Evolutionary conservation across 2,888 invertebrate genomes (phyloP).

Genomic region (Pseudococcus viburni): DNA sequence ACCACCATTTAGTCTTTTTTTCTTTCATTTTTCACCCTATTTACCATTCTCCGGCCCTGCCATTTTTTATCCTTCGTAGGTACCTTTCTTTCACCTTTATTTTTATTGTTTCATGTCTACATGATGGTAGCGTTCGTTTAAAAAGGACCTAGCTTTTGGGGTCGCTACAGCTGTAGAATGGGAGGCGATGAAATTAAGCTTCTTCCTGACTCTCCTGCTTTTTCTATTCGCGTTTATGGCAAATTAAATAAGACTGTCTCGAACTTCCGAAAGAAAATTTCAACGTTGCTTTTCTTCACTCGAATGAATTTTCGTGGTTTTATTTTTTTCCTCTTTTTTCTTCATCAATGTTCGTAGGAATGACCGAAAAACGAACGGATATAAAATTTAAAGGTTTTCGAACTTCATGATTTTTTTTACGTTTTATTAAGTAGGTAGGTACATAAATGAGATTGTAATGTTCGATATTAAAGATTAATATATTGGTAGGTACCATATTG

Average conservation of each 20-base stretch:
- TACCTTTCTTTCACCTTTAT: slow-evolving; percentile 19
- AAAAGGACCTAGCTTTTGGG: background rate
- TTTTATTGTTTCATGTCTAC: slow-evolving; percentile 39
- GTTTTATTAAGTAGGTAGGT: background rate
- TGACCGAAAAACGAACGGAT: slow-evolving; percentile 30
- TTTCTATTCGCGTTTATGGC: slow-evolving; percentile 26
- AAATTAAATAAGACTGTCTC: slow-evolving; percentile 34
- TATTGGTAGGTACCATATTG: too few relatives aligned
- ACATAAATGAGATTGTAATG: background rate
- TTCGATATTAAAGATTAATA: too few relatives aligned
- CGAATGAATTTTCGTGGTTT: slow-evolving; percentile 31
- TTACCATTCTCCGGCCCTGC: background rate
- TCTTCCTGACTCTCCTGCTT: background rate
- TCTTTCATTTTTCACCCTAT: background rate
- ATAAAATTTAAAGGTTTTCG: slow-evolving; percentile 1
- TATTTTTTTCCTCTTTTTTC: background rate
- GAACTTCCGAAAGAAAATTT: slow-evolving; percentile 42
- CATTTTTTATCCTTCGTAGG: background rate
- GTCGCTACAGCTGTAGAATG: background rate
- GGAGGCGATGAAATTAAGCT: slow-evolving; percentile 22
- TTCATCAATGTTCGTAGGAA: background rate
- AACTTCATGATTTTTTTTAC: background rate
- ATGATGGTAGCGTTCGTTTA: background rate
- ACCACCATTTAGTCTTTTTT: background rate
- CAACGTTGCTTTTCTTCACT: slow-evolving; percentile 2